Percentiles rank a stretch among this genome's conserved stretches.
These are phyloP conservation scores for Caenorhabditis sp. DNA, from an alignment of 2,888 invertebrate genomes.

Conservation along the genomic window DNA sequence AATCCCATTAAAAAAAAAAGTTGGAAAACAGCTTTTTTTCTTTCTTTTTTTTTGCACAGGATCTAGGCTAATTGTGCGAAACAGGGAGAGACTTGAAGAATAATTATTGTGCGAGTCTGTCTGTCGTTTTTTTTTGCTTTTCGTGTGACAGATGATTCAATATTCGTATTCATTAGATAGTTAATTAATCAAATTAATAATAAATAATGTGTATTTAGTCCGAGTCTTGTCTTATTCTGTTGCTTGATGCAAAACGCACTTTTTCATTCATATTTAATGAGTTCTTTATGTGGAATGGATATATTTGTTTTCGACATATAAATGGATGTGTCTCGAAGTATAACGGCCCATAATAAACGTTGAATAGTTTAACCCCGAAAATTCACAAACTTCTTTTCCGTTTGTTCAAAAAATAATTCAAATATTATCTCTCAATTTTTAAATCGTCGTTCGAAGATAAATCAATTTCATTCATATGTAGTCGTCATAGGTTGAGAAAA, in stretches of 20 bases:
- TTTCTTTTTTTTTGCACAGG: constrained; percentile 4
- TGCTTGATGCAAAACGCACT: background rate
- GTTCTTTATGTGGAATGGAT: background rate
- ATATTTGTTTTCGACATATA: background rate
- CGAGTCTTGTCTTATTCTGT: too few relatives aligned
- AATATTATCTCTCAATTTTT: too few relatives aligned
- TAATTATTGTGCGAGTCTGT: background rate
- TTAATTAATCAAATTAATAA: background rate
- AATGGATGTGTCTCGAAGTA: too few relatives aligned
- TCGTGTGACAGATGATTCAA: background rate
- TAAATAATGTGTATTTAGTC: background rate
- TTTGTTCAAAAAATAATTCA: too few relatives aligned
- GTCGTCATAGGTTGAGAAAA: too few relatives aligned
- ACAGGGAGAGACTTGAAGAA: background rate
- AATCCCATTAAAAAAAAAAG: constrained; percentile 4
- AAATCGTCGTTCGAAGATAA: too few relatives aligned
- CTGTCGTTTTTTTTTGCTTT: background rate
- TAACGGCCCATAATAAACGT: too few relatives aligned
- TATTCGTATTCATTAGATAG: too few relatives aligned
- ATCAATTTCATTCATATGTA: too few relatives aligned
- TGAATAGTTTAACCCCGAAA: too few relatives aligned
- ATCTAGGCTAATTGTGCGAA: background rate
- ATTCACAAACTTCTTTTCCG: too few relatives aligned
- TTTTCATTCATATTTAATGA: constrained; percentile 1
- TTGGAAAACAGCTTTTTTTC: constrained; percentile 16